Percentiles rank a stretch among this genome's conserved stretches.
phyloP scores from a whole-genome alignment of 2,888 invertebrate species.

The Pachycephus smyrnensis region DNA sequence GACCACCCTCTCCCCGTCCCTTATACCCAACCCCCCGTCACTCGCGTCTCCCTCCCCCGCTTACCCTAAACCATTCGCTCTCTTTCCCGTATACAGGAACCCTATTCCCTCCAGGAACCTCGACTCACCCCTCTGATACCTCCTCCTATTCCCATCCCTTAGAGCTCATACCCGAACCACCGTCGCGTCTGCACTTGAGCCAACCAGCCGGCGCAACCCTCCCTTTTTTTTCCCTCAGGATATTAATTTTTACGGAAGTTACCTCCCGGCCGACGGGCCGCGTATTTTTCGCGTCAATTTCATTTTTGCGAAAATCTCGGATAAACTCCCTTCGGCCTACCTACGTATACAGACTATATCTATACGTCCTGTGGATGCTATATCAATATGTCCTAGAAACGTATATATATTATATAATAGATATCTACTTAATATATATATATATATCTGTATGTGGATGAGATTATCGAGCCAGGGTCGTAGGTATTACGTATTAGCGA shows the following conservation, averaged over 20 bases:
- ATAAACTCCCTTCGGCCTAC: constrained; percentile 26
- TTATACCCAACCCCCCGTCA: background rate
- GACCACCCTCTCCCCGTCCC: constrained; percentile 2
- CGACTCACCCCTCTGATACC: background rate
- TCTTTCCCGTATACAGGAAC: background rate
- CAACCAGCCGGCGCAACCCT: constrained; percentile 36
- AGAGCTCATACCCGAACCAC: constrained; percentile 13
- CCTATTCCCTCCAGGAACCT: background rate
- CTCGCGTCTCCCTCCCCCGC: constrained; percentile 4
- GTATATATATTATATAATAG: background rate
- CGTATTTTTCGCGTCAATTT: constrained; percentile 31
- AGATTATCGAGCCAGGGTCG: background rate
- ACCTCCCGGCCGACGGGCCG: constrained; percentile 28
- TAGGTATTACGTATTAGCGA: constrained; percentile 37
- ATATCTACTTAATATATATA: constrained; percentile 1
- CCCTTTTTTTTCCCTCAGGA: constrained; percentile 44
- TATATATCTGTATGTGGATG: background rate
- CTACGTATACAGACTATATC: constrained; percentile 12
- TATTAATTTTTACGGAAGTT: constrained; percentile 63
- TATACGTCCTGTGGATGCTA: constrained; percentile 4
- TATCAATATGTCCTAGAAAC: background rate
- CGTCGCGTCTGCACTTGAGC: constrained; percentile 41
- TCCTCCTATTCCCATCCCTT: constrained; percentile 1
- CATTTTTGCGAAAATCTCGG: constrained; percentile 38
- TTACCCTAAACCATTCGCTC: background rate